Evolutionary conservation across 2,888 invertebrate species (phyloP), one percentile per base, ranked within the genome.

Genomic region (Pseudeuparius sepicola): DNA sequence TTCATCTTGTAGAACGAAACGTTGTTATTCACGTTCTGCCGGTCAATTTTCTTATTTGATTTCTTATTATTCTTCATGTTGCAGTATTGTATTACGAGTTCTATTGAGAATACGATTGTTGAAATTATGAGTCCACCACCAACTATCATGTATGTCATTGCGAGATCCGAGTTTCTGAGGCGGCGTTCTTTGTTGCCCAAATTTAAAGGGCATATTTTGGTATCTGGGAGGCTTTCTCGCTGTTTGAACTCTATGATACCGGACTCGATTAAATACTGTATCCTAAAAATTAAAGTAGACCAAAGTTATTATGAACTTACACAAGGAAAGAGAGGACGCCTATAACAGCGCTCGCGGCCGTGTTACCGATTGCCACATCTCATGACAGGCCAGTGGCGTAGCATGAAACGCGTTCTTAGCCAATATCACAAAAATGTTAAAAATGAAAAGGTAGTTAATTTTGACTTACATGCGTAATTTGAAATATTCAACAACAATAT

Each of bases 111-210:
- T 0, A 78, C 67, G 0, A 73, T 63, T 2, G 69, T 51, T 0
- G 82, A 75, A 1, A 79, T 67, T 0, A 66, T 64, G 34, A 86
- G 72, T 0, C 88, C 88, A 1, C 69, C 64, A 2, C 72, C 62
- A 55, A 86, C 81, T 2, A 87, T 78, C 45, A 77, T 65, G 51
- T 87, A 89, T 0, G 88, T 88, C 68, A 86, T 78, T 48, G 73
- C 58, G 1, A 89, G 68, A 57, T 89, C 88, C 3, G 75, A 69
- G 53, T 85, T 83, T 42, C 76, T 63, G 4, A 89, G 62, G 52
- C 78, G 78, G 1, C 87, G 68, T 51, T 88, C 88, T 24, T 77
- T 83, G 36, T 81, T 82, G 45, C 80, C 82, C 44, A 88, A 63
- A 59, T 88, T 76, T 32, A 85, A 67, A 0, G 88, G 87, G 47